A percentile compares a stretch with the other conserved stretches of the same genome.
Conservation (phyloP, 1,140 invertebrate species). For the Grapholita molesta region DNA sequence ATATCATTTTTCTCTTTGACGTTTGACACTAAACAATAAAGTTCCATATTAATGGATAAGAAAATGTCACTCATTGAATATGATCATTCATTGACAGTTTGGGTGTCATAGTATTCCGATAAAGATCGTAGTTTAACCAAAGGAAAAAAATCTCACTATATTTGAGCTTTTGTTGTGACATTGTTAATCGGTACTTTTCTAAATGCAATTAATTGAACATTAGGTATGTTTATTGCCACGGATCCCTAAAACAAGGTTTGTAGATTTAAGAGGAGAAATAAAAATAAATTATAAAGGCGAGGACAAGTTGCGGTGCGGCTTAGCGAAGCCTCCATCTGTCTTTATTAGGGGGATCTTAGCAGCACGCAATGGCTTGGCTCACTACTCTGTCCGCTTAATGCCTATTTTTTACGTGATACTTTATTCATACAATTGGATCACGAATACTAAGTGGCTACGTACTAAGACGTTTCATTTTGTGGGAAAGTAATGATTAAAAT, state of each 20-base stretch:
- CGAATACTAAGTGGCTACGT: not conserved
- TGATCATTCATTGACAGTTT: too few species aligned
- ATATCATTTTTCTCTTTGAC: too few species aligned
- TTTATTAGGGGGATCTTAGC: constrained; percentile 13
- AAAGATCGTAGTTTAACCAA: too few species aligned
- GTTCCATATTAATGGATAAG: too few species aligned
- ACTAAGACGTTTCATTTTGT: too few species aligned
- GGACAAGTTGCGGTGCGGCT: constrained; percentile 15
- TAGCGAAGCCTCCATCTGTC: constrained; percentile 9
- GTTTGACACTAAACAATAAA: too few species aligned
- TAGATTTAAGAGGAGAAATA: constrained; percentile 17
- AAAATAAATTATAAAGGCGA: constrained; percentile 17
- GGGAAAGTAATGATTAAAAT: too few species aligned
- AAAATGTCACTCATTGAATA: too few species aligned
- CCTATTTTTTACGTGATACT: not conserved
- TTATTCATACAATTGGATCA: not conserved
- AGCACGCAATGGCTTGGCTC: constrained; percentile 1
- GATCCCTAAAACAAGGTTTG: not conserved
- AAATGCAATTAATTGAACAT: not conserved
- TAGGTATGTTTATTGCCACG: not conserved
- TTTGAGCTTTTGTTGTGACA: too few species aligned
- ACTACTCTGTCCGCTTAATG: constrained; percentile 2
- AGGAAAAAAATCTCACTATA: too few species aligned
- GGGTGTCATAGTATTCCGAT: too few species aligned
- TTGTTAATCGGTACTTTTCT: too few species aligned